These are phyloP conservation scores for Anoplius nigerrimus DNA, from an alignment of 2,888 invertebrate genomes.

Conservation along the genomic window DNA sequence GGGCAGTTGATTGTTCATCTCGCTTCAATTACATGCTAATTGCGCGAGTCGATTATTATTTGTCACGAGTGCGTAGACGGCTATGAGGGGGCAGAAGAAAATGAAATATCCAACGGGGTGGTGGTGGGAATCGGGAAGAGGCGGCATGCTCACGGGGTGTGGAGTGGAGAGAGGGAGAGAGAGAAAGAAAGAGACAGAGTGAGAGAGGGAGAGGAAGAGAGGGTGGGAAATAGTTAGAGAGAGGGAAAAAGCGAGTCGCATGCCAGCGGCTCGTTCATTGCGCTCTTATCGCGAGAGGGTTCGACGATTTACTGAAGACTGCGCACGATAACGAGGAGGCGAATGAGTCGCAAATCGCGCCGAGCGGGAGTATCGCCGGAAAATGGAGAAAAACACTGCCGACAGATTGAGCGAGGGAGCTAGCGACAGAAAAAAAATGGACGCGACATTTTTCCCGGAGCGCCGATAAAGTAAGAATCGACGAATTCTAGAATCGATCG, in stretches of 20 bases:
- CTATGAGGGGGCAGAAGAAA: not conserved
- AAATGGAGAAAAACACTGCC: conserved; percentile 9
- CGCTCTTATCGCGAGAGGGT: conserved; percentile 44
- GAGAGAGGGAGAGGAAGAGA: not conserved
- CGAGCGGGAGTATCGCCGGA: conserved; percentile 20
- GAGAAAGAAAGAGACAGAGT: not conserved
- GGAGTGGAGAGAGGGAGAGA: conserved; percentile 3
- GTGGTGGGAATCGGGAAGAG: conserved; percentile 7
- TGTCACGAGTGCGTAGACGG: not conserved
- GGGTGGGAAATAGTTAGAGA: not conserved
- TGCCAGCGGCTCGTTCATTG: conserved; percentile 39
- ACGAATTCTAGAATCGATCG: too few relatives aligned
- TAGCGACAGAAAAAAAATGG: not conserved
- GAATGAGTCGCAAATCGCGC: conserved; percentile 24
- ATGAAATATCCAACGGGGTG: not conserved
- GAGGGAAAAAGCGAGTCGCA: conserved; percentile 28
- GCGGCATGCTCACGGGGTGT: not conserved
- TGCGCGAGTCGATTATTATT: conserved; percentile 31
- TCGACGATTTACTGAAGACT: conserved; percentile 48
- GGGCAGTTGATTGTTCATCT: conserved; percentile 26
- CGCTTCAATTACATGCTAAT: conserved; percentile 43
- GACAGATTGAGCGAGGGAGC: not conserved
- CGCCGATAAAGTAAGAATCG: too few relatives aligned
- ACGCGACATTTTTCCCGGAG: too few relatives aligned
- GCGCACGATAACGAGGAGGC: conserved; percentile 30